phyloP scores from a whole-genome alignment of 2,797 vertebrate species.

The Galagoides demidoff region DNA sequence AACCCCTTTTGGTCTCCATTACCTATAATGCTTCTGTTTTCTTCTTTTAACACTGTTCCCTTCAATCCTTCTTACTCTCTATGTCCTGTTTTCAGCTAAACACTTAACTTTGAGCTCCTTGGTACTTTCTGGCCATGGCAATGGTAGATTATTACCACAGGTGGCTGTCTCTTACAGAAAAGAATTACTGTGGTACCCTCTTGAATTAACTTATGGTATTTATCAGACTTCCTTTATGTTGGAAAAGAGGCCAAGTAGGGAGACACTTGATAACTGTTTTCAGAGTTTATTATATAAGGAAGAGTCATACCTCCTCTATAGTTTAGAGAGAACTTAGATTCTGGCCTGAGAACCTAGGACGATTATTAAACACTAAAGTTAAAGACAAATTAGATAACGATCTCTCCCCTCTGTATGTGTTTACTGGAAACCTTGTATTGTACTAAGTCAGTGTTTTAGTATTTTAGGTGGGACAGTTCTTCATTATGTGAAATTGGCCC shows the following conservation, averaged over 20 bases:
- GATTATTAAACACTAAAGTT: background rate
- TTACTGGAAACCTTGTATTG: background rate
- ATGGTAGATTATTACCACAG: background rate
- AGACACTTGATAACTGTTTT: constrained; percentile 8
- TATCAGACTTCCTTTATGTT: background rate
- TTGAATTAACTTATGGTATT: background rate
- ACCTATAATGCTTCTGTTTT: background rate
- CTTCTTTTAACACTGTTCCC: background rate
- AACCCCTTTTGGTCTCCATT: background rate
- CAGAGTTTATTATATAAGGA: constrained; percentile 29
- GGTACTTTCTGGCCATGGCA: background rate
- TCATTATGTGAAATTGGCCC: background rate
- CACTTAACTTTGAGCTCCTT: constrained; percentile 16
- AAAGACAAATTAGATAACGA: background rate
- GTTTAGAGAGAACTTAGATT: background rate
- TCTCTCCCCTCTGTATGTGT: background rate
- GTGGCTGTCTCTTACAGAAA: background rate
- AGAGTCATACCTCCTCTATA: background rate
- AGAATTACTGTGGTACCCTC: background rate
- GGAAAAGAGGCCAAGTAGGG: constrained; percentile 8
- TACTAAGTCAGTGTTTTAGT: background rate
- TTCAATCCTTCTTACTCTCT: background rate
- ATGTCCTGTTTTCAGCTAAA: background rate
- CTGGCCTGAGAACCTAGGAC: background rate
- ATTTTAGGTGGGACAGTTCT: background rate